phyloP scores from a whole-genome alignment of 2,888 invertebrate species.

The Drosophila mercatorum region DNA sequence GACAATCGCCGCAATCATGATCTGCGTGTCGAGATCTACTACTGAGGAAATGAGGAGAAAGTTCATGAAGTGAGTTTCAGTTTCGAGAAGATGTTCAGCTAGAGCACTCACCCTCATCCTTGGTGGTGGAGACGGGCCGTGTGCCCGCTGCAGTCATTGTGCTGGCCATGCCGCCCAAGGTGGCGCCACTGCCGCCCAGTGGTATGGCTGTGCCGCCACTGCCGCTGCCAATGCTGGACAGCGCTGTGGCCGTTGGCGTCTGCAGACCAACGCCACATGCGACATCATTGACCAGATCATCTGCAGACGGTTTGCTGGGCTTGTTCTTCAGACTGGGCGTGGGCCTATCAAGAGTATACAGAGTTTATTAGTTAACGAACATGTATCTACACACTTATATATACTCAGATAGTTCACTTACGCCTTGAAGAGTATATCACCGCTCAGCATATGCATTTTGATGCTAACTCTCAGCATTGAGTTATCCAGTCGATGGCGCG shows the following conservation, averaged over 20 bases:
- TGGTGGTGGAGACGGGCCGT: constrained; percentile 83
- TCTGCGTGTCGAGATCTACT: constrained; percentile 74
- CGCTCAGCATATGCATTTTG: constrained; percentile 96
- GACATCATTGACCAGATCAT: constrained; percentile 81
- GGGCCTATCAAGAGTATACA: constrained; percentile 85
- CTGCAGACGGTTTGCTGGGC: constrained; percentile 85
- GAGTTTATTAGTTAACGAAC: not conserved
- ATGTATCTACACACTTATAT: not conserved
- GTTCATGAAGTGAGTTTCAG: not conserved
- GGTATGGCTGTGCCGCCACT: constrained; percentile 69
- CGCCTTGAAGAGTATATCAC: constrained; percentile 99
- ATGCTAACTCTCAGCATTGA: constrained; percentile 96
- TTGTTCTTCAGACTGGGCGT: constrained; percentile 87
- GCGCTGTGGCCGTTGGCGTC: constrained; percentile 79
- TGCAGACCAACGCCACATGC: constrained; percentile 79
- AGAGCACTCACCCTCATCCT: constrained; percentile 86
- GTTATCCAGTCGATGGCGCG: constrained; percentile 96
- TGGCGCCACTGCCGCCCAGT: constrained; percentile 71
- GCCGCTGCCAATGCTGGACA: constrained; percentile 73
- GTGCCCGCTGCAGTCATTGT: constrained; percentile 59
- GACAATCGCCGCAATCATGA: constrained; percentile 83
- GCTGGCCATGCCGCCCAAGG: constrained; percentile 67
- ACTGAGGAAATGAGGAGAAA: not conserved
- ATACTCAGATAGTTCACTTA: constrained; percentile 86
- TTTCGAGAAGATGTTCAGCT: not conserved